Percentiles rank a stretch among this genome's conserved stretches.
Evolutionary conservation across 2,888 invertebrate genomes (phyloP).

Genomic region (Drosophila gaucha): DNA sequence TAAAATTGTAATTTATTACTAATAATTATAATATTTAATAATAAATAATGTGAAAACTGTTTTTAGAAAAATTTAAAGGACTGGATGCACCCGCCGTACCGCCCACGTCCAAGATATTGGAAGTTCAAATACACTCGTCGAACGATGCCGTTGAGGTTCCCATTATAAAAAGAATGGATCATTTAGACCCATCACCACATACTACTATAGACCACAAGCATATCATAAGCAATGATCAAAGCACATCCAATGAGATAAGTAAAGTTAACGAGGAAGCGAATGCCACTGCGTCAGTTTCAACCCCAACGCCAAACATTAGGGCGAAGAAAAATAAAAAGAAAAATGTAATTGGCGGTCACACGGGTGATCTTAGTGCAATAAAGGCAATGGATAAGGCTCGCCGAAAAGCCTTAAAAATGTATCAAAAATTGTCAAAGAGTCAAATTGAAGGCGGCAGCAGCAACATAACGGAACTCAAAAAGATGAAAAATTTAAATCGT

Average conservation of each 20-base stretch:
- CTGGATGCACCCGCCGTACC: conserved; percentile 65
- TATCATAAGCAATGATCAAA: background rate
- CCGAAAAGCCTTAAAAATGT: conserved; percentile 75
- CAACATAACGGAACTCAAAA: conserved; percentile 34
- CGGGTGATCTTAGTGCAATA: conserved; percentile 5
- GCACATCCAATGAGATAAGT: background rate
- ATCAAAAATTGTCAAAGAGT: conserved; percentile 69
- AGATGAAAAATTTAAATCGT: conserved; percentile 48
- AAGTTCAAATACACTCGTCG: background rate
- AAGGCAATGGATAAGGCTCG: conserved; percentile 73
- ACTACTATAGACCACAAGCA: background rate
- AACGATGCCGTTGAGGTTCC: conserved; percentile 7
- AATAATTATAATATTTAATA: too few species aligned
- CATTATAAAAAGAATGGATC: background rate
- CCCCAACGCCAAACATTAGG: conserved; percentile 25
- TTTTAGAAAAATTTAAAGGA: conserved; percentile 68
- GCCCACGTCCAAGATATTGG: background rate
- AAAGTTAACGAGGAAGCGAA: background rate
- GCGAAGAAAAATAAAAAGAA: conserved; percentile 73
- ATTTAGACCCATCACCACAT: background rate
- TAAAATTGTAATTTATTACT: too few species aligned
- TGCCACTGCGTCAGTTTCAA: background rate
- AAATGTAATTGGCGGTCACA: conserved; percentile 9
- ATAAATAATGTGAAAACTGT: too few species aligned
- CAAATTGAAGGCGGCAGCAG: conserved; percentile 13